phyloP scores from a whole-genome alignment of 2,113 vertebrate genomes.

The Dipodomys spectabilis region DNA sequence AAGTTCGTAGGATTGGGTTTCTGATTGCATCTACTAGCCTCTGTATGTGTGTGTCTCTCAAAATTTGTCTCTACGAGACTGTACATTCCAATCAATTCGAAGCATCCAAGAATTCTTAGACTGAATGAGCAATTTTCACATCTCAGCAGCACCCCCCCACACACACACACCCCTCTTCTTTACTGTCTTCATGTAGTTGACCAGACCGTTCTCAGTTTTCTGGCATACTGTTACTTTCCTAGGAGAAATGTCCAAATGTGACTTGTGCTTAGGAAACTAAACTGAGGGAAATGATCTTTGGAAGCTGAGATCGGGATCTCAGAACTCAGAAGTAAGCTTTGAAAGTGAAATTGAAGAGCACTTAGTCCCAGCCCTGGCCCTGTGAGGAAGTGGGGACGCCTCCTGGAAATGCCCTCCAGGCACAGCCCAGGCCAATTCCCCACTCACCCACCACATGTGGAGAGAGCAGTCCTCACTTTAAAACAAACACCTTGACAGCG shows the following conservation, averaged over 20 bases:
- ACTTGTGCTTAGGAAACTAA: constrained; percentile 55
- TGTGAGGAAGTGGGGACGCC: constrained; percentile 64
- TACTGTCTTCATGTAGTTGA: constrained; percentile 19
- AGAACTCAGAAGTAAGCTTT: constrained; percentile 66
- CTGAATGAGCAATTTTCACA: constrained; percentile 36
- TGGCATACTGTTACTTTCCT: constrained; percentile 38
- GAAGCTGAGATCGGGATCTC: constrained; percentile 67
- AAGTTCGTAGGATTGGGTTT: constrained; percentile 74
- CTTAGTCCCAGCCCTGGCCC: constrained; percentile 60
- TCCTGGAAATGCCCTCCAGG: constrained; percentile 8
- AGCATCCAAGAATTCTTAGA: constrained; percentile 59
- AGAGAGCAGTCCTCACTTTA: constrained; percentile 48
- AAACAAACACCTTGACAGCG: neutral
- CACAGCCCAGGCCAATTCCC: neutral
- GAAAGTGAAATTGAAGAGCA: constrained; percentile 59
- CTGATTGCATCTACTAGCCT: constrained; percentile 50
- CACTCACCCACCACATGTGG: neutral
- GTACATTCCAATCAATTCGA: constrained; percentile 78
- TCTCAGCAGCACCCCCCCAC: neutral
- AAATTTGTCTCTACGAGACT: constrained; percentile 68
- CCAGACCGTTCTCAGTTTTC: constrained; percentile 38
- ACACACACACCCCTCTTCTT: neutral
- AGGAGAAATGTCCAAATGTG: constrained; percentile 8
- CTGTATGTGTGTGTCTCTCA: constrained; percentile 11
- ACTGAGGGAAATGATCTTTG: constrained; percentile 29